Conservation (phyloP, 1,140 invertebrate genomes). For the Drosophila kurseongensis region DNA sequence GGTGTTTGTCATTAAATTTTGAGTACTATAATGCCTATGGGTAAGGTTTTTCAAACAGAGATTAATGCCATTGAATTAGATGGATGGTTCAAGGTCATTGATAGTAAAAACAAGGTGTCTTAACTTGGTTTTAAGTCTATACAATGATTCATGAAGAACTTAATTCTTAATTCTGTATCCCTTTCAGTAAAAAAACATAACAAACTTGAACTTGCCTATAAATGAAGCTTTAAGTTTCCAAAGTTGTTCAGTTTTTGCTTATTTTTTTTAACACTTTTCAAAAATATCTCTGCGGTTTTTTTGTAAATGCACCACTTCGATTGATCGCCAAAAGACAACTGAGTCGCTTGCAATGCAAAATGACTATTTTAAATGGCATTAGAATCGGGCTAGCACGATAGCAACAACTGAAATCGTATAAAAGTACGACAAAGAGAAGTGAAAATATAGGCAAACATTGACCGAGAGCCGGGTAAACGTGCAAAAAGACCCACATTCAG, state of each 20-base stretch:
- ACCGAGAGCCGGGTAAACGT: constrained; percentile 52
- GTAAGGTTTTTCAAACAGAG: constrained; percentile 18
- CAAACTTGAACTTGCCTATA: constrained; percentile 54
- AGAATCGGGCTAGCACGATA: constrained; percentile 49
- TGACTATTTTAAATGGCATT: constrained; percentile 60
- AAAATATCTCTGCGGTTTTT: constrained; percentile 6
- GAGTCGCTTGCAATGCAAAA: constrained; percentile 42
- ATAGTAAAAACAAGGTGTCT: constrained; percentile 23
- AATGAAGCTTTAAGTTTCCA: constrained; percentile 14
- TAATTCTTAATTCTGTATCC: too few relatives aligned
- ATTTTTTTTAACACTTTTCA: constrained; percentile 1
- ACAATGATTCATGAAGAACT: constrained; percentile 16
- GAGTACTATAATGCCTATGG: constrained; percentile 21
- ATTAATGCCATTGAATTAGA: constrained; percentile 25
- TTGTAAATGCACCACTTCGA: constrained; percentile 24
- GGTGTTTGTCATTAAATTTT: constrained; percentile 37
- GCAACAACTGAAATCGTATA: constrained; percentile 51
- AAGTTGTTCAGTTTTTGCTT: constrained; percentile 14
- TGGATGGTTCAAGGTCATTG: constrained; percentile 56
- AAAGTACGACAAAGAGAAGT: constrained; percentile 41
- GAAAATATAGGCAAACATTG: constrained; percentile 37
- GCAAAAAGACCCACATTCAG: constrained; percentile 64
- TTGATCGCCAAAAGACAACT: constrained; percentile 66
- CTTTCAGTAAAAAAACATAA: not conserved
- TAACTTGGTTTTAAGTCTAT: not conserved